Evolutionary conservation across 2,797 vertebrate species (phyloP).

Genomic region (Malurus splendens): DNA sequence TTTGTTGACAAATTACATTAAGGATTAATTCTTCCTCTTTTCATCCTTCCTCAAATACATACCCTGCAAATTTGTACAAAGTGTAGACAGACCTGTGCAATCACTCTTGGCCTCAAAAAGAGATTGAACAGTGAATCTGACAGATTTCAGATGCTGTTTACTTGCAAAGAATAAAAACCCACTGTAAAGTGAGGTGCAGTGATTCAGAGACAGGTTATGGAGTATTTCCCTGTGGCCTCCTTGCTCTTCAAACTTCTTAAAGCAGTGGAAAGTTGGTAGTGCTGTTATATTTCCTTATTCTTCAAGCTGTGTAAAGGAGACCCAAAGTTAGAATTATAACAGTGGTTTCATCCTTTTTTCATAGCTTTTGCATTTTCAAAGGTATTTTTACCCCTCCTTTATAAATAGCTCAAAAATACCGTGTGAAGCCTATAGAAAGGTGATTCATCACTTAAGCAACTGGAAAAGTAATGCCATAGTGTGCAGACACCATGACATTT

Average conservation of each 20-base stretch:
- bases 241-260: neutral
- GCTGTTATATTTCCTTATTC: neutral
- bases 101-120: neutral
- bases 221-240: neutral
- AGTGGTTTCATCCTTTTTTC: neutral
- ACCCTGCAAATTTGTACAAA: neutral
- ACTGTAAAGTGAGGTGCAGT: neutral
- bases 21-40: neutral
- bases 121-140: neutral
- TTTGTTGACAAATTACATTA: neutral
- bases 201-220: neutral
- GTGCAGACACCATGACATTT: neutral
- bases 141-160: neutral
- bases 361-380: neutral
- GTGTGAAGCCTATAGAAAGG: neutral
- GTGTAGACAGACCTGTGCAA: neutral
- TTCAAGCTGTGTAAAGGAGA: neutral
- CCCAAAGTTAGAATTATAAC: neutral
- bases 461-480: neutral
- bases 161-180: neutral
- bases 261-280: neutral
- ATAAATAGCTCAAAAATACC: neutral
- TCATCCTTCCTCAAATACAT: neutral
- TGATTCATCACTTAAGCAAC: neutral
- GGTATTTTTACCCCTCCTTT: neutral